phyloP scores from a whole-genome alignment of 2,113 vertebrate genomes.

The Falcunculus frontatus region DNA sequence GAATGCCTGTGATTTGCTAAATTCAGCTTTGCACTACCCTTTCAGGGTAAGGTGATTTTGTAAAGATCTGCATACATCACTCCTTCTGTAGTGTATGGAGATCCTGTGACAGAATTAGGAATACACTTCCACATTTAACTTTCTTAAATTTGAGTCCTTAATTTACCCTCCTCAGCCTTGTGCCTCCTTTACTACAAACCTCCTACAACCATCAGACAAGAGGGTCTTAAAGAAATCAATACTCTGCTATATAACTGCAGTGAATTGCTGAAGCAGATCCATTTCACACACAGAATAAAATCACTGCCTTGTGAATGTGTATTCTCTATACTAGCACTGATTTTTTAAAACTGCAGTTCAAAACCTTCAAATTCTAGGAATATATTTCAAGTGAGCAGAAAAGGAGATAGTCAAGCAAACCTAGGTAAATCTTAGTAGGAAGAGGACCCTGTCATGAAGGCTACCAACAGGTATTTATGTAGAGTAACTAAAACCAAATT shows the following conservation, averaged over 20 bases:
- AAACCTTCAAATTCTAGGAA: not conserved
- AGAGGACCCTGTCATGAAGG: not conserved
- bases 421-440: not conserved
- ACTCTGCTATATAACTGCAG: not conserved
- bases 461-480: not conserved
- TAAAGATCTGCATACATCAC: not conserved
- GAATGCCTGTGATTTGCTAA: not conserved
- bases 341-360: not conserved
- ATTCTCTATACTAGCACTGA: not conserved
- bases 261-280: not conserved
- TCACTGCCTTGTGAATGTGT: not conserved
- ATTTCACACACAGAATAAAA: not conserved
- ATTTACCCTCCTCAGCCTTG: not conserved
- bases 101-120: not conserved
- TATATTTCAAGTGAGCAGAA: not conserved
- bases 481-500: not conserved
- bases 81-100: not conserved
- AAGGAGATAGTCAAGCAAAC: not conserved
- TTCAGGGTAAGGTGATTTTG: not conserved
- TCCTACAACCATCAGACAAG: not conserved
- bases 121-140: not conserved
- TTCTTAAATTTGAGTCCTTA: not conserved
- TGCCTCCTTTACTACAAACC: not conserved
- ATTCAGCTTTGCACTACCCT: not conserved
- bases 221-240: not conserved